Percentiles rank a stretch among this genome's conserved stretches.
phyloP scores from a whole-genome alignment of 1,140 invertebrate species.

The Dreissena polymorpha region DNA sequence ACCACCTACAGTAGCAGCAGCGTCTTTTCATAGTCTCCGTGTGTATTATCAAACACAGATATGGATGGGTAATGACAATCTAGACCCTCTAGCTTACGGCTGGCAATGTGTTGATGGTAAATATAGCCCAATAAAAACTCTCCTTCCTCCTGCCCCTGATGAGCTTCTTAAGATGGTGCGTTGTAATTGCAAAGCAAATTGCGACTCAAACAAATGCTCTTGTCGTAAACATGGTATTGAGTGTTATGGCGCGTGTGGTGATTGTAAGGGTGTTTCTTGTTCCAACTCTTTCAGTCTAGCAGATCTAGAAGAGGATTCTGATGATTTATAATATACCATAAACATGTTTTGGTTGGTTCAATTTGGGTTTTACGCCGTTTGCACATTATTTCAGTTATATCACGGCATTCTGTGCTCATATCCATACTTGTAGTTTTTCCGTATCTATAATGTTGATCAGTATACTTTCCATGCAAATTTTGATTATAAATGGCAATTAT shows the following conservation, averaged over 20 bases:
- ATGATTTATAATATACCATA: neutral
- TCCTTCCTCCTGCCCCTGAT: conserved; percentile 30
- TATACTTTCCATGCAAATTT: too few species aligned
- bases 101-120: neutral
- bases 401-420: too few species aligned
- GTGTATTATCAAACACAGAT: neutral
- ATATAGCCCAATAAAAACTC: neutral
- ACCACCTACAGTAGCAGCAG: neutral
- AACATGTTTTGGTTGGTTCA: too few species aligned
- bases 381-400: too few species aligned
- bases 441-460: too few species aligned
- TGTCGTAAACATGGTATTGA: conserved; percentile 30
- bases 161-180: conserved; percentile 16
- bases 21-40: neutral
- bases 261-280: conserved; percentile 20
- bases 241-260: conserved; percentile 5
- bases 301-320: neutral
- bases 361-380: too few species aligned
- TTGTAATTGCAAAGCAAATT: conserved; percentile 23
- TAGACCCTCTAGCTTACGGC: conserved; percentile 4
- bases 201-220: conserved; percentile 19
- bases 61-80: conserved; percentile 4
- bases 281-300: neutral
- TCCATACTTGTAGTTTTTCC: too few species aligned
- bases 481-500: too few species aligned